Evolutionary conservation across 2,888 invertebrate species (phyloP).

Genomic region (Trachelus iudaicus): DNA sequence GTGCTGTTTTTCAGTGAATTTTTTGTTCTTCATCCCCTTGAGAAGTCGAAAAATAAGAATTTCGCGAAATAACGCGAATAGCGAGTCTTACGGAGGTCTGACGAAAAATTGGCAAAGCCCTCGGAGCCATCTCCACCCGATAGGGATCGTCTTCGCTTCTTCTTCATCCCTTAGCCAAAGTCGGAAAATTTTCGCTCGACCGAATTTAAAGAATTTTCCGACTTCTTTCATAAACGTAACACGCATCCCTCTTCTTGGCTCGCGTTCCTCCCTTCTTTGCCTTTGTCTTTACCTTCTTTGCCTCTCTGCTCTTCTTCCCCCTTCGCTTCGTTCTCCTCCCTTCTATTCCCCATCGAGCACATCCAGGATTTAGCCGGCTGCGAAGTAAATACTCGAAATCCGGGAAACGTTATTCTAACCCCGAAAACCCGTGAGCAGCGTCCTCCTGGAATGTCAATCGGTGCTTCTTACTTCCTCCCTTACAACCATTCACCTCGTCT

Average conservation of each 20-base stretch:
- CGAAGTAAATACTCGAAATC: conserved; percentile 27
- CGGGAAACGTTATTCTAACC: conserved; percentile 30
- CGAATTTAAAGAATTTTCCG: conserved; percentile 37
- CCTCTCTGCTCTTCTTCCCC: too few species aligned
- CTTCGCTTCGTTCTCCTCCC: too few species aligned
- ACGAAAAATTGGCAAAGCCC: too few species aligned
- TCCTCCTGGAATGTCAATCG: conserved; percentile 29
- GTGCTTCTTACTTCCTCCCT: conserved; percentile 24
- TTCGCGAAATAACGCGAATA: too few species aligned
- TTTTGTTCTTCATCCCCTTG: too few species aligned
- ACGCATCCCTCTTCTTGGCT: conserved; percentile 36
- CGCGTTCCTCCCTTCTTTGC: conserved; percentile 11
- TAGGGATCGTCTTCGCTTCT: too few species aligned
- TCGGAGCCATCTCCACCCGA: too few species aligned
- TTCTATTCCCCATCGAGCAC: conserved; percentile 18
- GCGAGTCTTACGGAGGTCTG: too few species aligned
- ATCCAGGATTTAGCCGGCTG: conserved; percentile 36
- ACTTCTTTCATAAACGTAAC: conserved; percentile 46
- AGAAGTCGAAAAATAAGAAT: too few species aligned
- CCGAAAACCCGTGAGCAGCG: conserved; percentile 13
- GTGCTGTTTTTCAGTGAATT: too few species aligned
- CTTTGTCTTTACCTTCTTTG: neutral
- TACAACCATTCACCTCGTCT: too few species aligned
- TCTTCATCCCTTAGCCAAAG: conserved; percentile 13
- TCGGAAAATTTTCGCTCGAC: conserved; percentile 36